Evolutionary conservation across 37 sponge, comb jelly and placozoan genomes (phyloP).

Genomic region (Amphimedon queenslandica): DNA sequence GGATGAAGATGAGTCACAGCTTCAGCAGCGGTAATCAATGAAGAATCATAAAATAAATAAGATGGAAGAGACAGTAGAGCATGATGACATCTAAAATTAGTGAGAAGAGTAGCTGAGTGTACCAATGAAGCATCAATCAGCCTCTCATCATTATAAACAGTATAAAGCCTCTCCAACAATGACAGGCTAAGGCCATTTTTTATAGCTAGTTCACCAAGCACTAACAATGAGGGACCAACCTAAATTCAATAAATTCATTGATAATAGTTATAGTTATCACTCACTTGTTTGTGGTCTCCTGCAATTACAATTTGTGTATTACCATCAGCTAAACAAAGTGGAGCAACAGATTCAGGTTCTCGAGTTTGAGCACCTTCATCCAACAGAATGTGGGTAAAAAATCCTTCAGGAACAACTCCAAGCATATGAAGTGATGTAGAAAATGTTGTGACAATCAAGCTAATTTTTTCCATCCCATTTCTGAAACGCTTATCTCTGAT

Average conservation of each 20-base stretch:
- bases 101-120: constrained; percentile 18
- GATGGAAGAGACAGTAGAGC: constrained; percentile 38
- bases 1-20: constrained; percentile 23
- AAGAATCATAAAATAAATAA: constrained; percentile 43
- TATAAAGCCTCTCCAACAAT: constrained; percentile 43
- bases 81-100: constrained; percentile 60
- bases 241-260: background rate
- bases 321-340: constrained; percentile 40
- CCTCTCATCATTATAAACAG: constrained; percentile 8
- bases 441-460: constrained; percentile 55
- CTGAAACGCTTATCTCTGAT: background rate
- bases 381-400: constrained; percentile 74
- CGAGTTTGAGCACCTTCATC: constrained; percentile 76
- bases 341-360: constrained; percentile 67
- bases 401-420: background rate
- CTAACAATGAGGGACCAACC: constrained; percentile 73
- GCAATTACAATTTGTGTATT: constrained; percentile 72
- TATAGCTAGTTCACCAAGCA: constrained; percentile 57
- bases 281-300: constrained; percentile 69
- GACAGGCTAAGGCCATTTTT: constrained; percentile 55
- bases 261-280: background rate
- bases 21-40: background rate
- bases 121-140: background rate
- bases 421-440: constrained; percentile 13
- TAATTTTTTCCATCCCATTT: background rate